Conservation (phyloP, 2,113 vertebrate genomes). For the Lota lota region DNA sequence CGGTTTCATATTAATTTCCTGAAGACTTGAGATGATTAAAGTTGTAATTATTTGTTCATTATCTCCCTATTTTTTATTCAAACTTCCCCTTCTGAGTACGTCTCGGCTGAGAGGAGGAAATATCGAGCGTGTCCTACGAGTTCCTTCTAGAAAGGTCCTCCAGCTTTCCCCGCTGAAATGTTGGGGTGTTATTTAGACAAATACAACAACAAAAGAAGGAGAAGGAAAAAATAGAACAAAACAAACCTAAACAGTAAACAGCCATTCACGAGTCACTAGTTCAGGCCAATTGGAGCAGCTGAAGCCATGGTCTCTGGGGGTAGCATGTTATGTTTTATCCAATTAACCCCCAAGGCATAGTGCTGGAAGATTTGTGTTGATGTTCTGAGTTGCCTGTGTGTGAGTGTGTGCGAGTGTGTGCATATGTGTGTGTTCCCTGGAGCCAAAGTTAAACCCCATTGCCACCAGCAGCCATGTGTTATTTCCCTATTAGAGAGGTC, state of each 20-base stretch:
- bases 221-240: too few relatives aligned
- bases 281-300: not conserved
- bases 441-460: constrained; percentile 60
- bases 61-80: too few relatives aligned
- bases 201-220: too few relatives aligned
- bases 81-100: too few relatives aligned
- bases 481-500: constrained; percentile 67
- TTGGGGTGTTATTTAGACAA: too few relatives aligned
- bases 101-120: too few relatives aligned
- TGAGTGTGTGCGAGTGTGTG: constrained; percentile 1
- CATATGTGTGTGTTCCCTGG: constrained; percentile 22
- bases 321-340: not conserved
- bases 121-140: too few relatives aligned
- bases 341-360: not conserved
- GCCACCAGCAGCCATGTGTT: constrained; percentile 67
- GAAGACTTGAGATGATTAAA: too few relatives aligned
- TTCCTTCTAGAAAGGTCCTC: too few relatives aligned
- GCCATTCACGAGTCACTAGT: not conserved
- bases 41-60: too few relatives aligned
- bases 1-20: too few relatives aligned
- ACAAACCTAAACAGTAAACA: not conserved
- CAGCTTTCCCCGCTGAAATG: too few relatives aligned
- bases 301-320: not conserved
- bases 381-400: not conserved
- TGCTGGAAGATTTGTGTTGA: constrained; percentile 7